phyloP scores from a whole-genome alignment of 1,140 invertebrate species.

The Brachionus calyciflorus region DNA sequence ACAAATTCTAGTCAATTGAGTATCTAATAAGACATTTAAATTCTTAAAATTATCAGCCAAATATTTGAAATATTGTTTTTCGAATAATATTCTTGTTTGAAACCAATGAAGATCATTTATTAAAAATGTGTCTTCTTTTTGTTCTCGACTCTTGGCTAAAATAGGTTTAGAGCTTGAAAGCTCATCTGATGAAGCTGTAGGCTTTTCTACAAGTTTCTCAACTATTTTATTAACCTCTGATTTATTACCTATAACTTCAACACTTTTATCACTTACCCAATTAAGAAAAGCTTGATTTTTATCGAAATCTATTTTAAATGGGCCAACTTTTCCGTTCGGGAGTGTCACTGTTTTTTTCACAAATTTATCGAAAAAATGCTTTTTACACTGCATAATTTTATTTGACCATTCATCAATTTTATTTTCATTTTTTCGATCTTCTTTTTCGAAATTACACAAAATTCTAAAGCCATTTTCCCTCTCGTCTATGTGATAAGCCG shows the following conservation, averaged over 20 bases:
- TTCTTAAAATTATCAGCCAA: conserved; percentile 20
- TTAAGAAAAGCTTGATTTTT: not conserved
- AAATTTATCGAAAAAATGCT: not conserved
- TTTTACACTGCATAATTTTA: not conserved
- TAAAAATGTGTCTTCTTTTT: not conserved
- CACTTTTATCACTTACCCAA: not conserved
- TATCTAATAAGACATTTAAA: conserved; percentile 26
- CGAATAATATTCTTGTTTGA: conserved; percentile 23
- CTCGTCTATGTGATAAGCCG: not conserved
- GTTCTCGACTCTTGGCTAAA: not conserved
- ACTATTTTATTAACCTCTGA: not conserved
- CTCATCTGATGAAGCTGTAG: not conserved
- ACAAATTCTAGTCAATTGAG: conserved; percentile 21
- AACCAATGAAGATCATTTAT: conserved; percentile 25
- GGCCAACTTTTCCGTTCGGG: not conserved
- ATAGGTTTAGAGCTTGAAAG: not conserved
- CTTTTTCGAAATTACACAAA: not conserved
- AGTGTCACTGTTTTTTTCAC: not conserved
- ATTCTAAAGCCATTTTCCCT: not conserved
- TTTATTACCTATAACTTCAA: not conserved
- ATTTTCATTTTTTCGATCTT: not conserved
- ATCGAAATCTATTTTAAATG: not conserved
- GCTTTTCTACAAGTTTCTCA: not conserved
- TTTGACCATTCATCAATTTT: not conserved
- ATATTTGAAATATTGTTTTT: conserved; percentile 9